Evolutionary conservation across 2,113 vertebrate species (phyloP), one percentile per base, ranked within the genome.

Genomic region (Coptodon bakossiorum): DNA sequence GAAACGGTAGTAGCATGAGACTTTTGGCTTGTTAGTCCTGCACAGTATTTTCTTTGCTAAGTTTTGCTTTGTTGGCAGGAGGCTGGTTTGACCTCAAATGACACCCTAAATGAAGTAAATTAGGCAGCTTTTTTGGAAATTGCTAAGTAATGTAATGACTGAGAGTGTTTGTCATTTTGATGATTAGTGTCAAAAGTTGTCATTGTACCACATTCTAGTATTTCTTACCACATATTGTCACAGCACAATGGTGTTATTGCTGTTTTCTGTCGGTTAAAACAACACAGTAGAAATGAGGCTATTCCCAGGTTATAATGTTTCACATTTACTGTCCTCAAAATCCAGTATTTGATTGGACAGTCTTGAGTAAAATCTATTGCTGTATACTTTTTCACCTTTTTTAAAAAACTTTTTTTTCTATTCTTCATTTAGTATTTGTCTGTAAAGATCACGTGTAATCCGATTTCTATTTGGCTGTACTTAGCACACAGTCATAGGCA

Each of bases 381-480:
- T 40, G 19, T 85, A 24, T 27, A 31, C 13, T 14, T 19, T 45
- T 7, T 76, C 5, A n/a, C n/a, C n/a, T n/a, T n/a, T n/a, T n/a
- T n/a, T n/a, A n/a, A n/a, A n/a, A n/a, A n/a, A n/a, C 36, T 4
- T 73, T 45, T 73, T 5, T 16, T 3, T 19, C 40, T 16, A 4
- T 73, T 73, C 5, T 45, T 73, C 0, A 43, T 16, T 16, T 45
- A 73, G 40, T 48, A 48, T 76, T 45, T 48, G 22, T 29, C 9
- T 76, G 22, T 29, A 19, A 29, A 76, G 1, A 19, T 76, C 4
- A 17, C 5, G 0, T 76, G 68, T 76, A 48, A 29, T 48, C 22
- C 13, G 0, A 0, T 76, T 76, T 76, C 7, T 76, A 0, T 29
- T 48, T 76, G 71, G 40, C 24, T 76, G 40, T 0, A 2, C 22